Conservation (phyloP, 2,113 vertebrate species). For the Phodopus roborovskii region DNA sequence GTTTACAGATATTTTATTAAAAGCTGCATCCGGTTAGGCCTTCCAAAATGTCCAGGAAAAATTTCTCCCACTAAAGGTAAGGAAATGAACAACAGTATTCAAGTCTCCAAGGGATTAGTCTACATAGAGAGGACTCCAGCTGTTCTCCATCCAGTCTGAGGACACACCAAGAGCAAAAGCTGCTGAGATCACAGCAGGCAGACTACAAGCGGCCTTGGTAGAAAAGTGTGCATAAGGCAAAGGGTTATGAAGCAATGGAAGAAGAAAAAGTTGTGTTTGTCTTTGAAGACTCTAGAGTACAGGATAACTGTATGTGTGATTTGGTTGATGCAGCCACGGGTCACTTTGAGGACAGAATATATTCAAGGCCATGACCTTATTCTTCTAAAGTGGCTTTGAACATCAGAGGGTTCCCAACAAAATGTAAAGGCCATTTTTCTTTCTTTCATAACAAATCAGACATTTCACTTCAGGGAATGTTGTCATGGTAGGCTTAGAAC, state of each 20-base stretch:
- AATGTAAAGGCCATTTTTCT: not conserved
- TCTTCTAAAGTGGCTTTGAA: conserved; percentile 1
- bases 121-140: conserved; percentile 55
- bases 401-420: not conserved
- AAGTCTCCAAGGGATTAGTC: conserved; percentile 65
- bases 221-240: conserved; percentile 4
- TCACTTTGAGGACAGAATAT: not conserved
- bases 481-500: not conserved
- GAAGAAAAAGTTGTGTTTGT: not conserved
- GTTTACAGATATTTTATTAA: conserved; percentile 71
- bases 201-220: conserved; percentile 34
- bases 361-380: not conserved
- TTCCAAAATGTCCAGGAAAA: conserved; percentile 68
- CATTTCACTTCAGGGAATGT: not conserved
- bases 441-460: not conserved
- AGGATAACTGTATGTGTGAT: not conserved
- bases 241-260: not conserved
- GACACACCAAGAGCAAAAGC: not conserved
- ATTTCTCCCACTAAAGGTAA: conserved; percentile 70
- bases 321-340: not conserved
- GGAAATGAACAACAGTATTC: conserved; percentile 74
- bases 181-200: not conserved
- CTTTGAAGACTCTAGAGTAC: conserved; percentile 24
- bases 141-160: conserved; percentile 62
- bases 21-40: conserved; percentile 60